Evolutionary conservation across 2,113 vertebrate species (phyloP).

Genomic region (Macroglossus sobrinus): DNA sequence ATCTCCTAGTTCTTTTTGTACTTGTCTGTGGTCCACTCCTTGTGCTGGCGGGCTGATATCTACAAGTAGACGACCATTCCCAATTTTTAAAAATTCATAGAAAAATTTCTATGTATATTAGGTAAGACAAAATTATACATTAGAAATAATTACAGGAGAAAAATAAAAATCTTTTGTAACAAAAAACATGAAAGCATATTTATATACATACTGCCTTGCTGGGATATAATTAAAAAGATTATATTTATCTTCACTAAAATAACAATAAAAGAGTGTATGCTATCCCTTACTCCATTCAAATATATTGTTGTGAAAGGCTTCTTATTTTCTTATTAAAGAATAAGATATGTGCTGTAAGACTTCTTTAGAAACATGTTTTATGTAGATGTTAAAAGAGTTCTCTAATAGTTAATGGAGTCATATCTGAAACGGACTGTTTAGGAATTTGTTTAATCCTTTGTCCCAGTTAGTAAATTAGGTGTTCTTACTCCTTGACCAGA

Average conservation of each 20-base stretch:
- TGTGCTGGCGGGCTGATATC: slow-evolving; percentile 98
- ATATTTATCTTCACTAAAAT: background rate
- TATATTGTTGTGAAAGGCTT: background rate
- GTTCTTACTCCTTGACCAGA: background rate
- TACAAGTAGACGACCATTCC: slow-evolving; percentile 63
- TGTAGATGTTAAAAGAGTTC: background rate
- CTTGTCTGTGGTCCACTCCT: slow-evolving; percentile 98
- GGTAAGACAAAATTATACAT: background rate
- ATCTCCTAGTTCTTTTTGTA: slow-evolving; percentile 97
- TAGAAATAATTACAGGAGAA: background rate
- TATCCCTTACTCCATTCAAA: background rate
- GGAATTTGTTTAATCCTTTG: background rate
- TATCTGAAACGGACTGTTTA: background rate
- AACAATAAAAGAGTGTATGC: background rate
- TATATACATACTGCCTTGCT: background rate
- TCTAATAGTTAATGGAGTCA: background rate
- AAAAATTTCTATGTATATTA: background rate
- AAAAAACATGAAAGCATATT: background rate
- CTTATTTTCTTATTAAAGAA: background rate
- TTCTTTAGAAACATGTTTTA: background rate
- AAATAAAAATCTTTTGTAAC: background rate
- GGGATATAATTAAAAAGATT: background rate
- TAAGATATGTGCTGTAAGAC: background rate
- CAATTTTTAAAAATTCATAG: background rate
- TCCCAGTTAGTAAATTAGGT: background rate